These are phyloP conservation scores for Champsocephalus gunnari DNA, from an alignment of 2,797 vertebrate species.

Conservation along the genomic window DNA sequence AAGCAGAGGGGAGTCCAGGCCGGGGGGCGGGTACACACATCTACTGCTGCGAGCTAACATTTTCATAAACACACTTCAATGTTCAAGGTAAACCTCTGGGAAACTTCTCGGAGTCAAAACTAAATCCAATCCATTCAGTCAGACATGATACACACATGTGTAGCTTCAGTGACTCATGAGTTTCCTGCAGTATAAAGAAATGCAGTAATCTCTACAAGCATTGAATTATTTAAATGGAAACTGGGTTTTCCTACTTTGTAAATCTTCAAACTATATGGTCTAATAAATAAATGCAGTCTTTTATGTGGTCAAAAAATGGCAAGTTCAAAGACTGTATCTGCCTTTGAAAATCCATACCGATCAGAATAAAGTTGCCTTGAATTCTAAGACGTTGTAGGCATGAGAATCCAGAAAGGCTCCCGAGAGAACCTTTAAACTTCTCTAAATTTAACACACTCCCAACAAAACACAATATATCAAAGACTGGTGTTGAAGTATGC, in stretches of 20 bases:
- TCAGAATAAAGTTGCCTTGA: slow-evolving; percentile 16
- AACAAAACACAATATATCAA: slow-evolving; percentile 34
- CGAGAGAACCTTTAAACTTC: slow-evolving; percentile 21
- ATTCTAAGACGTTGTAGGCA: neutral
- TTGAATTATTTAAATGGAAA: neutral
- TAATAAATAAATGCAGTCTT: neutral
- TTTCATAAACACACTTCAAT: neutral
- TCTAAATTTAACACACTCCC: slow-evolving; percentile 7
- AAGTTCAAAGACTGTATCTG: slow-evolving; percentile 17
- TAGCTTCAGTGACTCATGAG: neutral
- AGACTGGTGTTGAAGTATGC: neutral
- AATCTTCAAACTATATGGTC: neutral
- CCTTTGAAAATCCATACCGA: slow-evolving; percentile 16
- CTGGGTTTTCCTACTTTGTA: neutral
- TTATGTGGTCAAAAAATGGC: neutral
- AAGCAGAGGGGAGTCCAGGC: slow-evolving; percentile 34
- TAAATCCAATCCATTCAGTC: neutral
- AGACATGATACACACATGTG: neutral
- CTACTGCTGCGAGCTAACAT: slow-evolving; percentile 34
- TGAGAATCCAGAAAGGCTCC: slow-evolving; percentile 18
- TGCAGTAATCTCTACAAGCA: neutral
- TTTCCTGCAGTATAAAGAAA: neutral
- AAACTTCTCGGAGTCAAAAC: neutral
- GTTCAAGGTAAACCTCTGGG: neutral
- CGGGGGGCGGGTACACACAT: neutral